Percentiles rank a stretch among this genome's conserved stretches.
Conservation (phyloP, 2,113 vertebrate genomes). For the Muntiacus reevesi region DNA sequence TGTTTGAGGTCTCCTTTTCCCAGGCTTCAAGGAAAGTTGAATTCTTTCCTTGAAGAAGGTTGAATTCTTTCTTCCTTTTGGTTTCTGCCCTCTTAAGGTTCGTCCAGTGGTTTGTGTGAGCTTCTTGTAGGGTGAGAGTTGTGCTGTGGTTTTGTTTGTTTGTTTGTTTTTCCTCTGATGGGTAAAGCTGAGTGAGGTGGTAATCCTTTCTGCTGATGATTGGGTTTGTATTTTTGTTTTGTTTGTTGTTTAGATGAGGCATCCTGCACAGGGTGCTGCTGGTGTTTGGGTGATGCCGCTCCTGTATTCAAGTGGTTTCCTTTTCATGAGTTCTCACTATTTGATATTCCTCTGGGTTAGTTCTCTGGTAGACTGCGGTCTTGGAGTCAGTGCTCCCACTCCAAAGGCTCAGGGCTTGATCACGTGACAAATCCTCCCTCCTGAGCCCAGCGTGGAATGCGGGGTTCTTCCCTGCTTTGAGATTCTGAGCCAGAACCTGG, state of each 20-base stretch:
- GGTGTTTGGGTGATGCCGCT: not conserved
- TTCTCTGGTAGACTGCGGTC: not conserved
- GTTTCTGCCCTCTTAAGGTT: not conserved
- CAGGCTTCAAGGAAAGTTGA: not conserved
- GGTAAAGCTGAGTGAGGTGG: not conserved
- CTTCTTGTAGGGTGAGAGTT: not conserved
- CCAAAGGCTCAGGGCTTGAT: not conserved
- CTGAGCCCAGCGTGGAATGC: not conserved
- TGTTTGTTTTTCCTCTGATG: not conserved
- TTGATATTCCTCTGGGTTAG: not conserved
- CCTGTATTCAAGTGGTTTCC: not conserved
- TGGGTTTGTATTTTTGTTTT: not conserved
- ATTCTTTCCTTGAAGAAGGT: not conserved
- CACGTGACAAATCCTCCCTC: not conserved
- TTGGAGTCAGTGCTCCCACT: not conserved
- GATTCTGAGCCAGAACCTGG: not conserved
- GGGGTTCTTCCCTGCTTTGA: not conserved
- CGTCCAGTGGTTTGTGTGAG: not conserved
- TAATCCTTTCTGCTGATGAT: not conserved
- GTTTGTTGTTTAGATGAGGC: not conserved
- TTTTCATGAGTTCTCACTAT: not conserved
- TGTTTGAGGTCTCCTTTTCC: not conserved
- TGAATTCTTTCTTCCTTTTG: not conserved
- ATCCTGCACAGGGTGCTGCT: not conserved
- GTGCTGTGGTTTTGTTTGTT: not conserved